These are phyloP conservation scores for Trissonchulus sp. DNA, from an alignment of 2,888 invertebrate species.

Conservation along the genomic window DNA sequence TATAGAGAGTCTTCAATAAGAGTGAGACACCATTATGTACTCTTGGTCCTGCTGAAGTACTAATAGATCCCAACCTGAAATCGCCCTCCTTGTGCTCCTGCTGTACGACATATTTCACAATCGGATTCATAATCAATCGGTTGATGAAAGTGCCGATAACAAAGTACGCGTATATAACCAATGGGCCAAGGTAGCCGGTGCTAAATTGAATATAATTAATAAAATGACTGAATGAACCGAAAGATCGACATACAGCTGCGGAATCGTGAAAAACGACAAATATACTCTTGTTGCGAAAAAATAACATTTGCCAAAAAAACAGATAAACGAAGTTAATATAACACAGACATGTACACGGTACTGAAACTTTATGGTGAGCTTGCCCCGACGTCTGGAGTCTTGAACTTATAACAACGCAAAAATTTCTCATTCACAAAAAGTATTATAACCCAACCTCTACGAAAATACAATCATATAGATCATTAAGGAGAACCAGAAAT, in stretches of 20 bases:
- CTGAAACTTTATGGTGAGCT: too few species aligned
- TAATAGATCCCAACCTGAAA: slow-evolving; percentile 59
- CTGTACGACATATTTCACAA: slow-evolving; percentile 57
- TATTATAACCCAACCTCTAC: too few species aligned
- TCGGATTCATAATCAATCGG: slow-evolving; percentile 59
- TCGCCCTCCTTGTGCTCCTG: slow-evolving; percentile 60
- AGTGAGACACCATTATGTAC: neutral
- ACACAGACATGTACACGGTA: too few species aligned
- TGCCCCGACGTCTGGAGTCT: too few species aligned
- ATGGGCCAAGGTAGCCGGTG: slow-evolving; percentile 60
- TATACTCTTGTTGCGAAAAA: slow-evolving; percentile 55
- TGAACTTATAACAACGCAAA: too few species aligned
- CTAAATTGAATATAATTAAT: slow-evolving; percentile 59
- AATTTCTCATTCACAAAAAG: too few species aligned
- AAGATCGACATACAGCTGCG: slow-evolving; percentile 58
- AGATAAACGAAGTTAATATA: too few species aligned
- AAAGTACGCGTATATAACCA: slow-evolving; percentile 58
- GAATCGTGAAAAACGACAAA: slow-evolving; percentile 54
- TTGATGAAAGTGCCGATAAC: slow-evolving; percentile 58
- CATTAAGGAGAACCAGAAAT: too few species aligned
- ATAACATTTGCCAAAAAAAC: slow-evolving; percentile 58
- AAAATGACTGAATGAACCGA: slow-evolving; percentile 59
- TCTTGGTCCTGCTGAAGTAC: slow-evolving; percentile 47
- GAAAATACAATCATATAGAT: too few species aligned
- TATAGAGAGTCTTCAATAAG: neutral